Evolutionary conservation across 1,140 invertebrate genomes (phyloP).

Genomic region (Atta cephalotes): DNA sequence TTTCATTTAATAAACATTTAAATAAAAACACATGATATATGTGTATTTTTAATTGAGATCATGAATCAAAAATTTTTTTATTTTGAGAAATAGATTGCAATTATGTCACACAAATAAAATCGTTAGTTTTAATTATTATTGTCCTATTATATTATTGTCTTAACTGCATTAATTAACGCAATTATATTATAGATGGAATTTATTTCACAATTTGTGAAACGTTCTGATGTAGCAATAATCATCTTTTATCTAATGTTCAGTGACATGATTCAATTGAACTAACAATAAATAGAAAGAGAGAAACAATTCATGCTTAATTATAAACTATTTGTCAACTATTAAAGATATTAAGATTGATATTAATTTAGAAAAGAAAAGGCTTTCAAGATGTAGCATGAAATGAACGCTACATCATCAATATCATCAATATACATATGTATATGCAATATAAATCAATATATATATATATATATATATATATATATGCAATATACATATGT

Average conservation of each 20-base stretch:
- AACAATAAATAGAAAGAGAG: constrained; percentile 5
- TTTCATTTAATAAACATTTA: neutral
- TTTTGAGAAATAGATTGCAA: neutral
- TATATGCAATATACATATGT: neutral
- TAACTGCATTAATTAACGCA: neutral
- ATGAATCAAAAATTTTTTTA: neutral
- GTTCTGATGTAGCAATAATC: constrained; percentile 26
- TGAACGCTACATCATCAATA: neutral
- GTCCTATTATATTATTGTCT: neutral
- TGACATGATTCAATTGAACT: constrained; percentile 1
- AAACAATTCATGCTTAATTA: constrained; percentile 27
- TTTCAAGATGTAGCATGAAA: neutral
- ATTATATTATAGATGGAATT: constrained; percentile 1
- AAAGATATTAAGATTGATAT: neutral
- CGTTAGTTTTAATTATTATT: neutral
- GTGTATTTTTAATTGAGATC: neutral
- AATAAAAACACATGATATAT: neutral
- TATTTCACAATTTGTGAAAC: constrained; percentile 34
- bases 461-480: too few relatives aligned
- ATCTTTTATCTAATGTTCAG: constrained; percentile 32
- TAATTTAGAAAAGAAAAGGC: neutral
- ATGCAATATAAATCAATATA: neutral
- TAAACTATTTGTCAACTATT: neutral
- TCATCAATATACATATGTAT: neutral
- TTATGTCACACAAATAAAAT: neutral